Conservation (phyloP, 2,888 invertebrate genomes). For the Baronia brevicornis region DNA sequence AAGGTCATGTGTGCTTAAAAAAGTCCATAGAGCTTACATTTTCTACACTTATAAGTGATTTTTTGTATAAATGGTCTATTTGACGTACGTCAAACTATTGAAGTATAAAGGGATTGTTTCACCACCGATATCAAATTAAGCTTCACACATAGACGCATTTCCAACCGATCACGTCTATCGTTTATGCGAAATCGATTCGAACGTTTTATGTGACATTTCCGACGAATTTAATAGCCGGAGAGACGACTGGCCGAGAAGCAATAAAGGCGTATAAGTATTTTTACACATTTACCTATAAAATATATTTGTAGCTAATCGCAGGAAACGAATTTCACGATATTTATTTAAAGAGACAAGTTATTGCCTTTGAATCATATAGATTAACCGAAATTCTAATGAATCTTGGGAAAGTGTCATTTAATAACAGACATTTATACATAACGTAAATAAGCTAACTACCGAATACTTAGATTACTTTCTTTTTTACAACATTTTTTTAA, state of each 20-base stretch:
- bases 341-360: not conserved
- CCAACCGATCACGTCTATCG: slow-evolving; percentile 63
- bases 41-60: no score
- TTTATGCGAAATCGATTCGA: slow-evolving; percentile 72
- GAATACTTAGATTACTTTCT: no score
- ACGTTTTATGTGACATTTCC: slow-evolving; percentile 70
- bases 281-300: slow-evolving; percentile 65
- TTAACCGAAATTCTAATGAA: no score
- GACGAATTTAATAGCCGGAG: slow-evolving; percentile 64
- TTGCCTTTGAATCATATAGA: slow-evolving; percentile 6
- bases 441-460: no score
- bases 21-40: no score
- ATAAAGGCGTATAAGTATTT: slow-evolving; percentile 69
- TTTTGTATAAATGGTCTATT: slow-evolving; percentile 4
- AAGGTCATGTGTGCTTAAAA: no score
- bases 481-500: no score
- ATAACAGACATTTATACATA: no score
- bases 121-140: slow-evolving; percentile 49
- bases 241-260: slow-evolving; percentile 66
- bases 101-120: slow-evolving; percentile 30
- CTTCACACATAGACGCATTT: slow-evolving; percentile 40
- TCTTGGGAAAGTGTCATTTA: no score
- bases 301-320: slow-evolving; percentile 36
- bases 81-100: slow-evolving; percentile 12
- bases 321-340: not conserved